Evolutionary conservation across 2,888 invertebrate genomes (phyloP).

Genomic region (Lagria hirta): DNA sequence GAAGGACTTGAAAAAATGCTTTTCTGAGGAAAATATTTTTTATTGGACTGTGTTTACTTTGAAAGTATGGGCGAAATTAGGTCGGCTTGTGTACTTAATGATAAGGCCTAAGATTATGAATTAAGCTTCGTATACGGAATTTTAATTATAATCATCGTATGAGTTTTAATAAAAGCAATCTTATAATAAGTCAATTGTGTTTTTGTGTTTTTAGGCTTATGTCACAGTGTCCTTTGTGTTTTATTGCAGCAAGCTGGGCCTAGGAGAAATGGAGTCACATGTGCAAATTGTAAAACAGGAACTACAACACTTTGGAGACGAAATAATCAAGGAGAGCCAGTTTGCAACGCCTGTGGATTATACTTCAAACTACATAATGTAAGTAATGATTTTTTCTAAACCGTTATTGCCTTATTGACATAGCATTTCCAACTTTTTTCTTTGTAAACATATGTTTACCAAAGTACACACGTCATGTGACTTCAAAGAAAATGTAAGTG

Average conservation of each 20-base stretch:
- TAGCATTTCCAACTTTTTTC: no score
- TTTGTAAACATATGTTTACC: no score
- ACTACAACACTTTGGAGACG: conserved; percentile 97
- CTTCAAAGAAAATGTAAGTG: no score
- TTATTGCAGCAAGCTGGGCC: conserved; percentile 60
- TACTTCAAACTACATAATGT: conserved; percentile 84
- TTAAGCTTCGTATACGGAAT: no score
- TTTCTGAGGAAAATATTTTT: no score
- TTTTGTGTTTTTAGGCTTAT: conserved; percentile 6
- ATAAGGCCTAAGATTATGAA: conserved; percentile 21
- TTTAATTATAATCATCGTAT: neutral
- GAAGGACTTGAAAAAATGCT: no score
- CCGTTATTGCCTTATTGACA: no score
- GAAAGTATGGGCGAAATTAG: conserved; percentile 24
- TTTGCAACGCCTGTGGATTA: conserved; percentile 95
- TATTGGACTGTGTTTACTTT: conserved; percentile 11
- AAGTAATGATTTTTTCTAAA: no score
- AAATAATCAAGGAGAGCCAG: conserved; percentile 96
- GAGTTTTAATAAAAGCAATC: conserved; percentile 1
- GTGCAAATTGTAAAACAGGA: conserved; percentile 94
- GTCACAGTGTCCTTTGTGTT: no score
- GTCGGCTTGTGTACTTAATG: conserved; percentile 25
- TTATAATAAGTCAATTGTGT: neutral
- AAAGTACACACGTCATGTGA: no score
- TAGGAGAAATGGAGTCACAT: conserved; percentile 76